Base-by-base conservation (phyloP, 1,140 invertebrate genomes). In the Danaus melanippus region DNA sequence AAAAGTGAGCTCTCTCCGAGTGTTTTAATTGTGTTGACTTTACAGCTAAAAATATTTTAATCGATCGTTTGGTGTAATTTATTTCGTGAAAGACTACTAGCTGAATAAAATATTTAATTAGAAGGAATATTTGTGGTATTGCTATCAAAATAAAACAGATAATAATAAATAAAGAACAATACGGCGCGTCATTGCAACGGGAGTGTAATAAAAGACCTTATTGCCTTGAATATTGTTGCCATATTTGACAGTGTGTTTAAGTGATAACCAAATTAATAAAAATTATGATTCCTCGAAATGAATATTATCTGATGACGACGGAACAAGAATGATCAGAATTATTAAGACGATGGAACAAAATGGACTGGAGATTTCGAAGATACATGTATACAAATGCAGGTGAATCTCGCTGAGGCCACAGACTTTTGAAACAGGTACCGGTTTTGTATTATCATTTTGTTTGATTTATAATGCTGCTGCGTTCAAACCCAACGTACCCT, bases 381-480 rank as follows among this genome's bases (percentile, higher is more conserved):
- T 69, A 67, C 64, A 63, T 64, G 55, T 64, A 66, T 67, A 71
- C 62, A 55, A 66, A 60, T 43, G 65, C 66, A 72, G 74, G 67
- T 79, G 78, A 81, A 80, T 79, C 70, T 66, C 64, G 73, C 69
- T 75, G 74, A 84, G 76, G 71, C 71, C 69, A 74, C 66, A 76
- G 72, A 62, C 74, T 81, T 82, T 84, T 86, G 64, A 78, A 84
- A 78, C 74, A 86, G 83, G 83, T 86, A 86, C 83, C 83, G 79
- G 83, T 86, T 86, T 86, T 80, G 69, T 68, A 78, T 79, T 84
- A 83, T 83, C 75, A 76, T 86, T 82, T 81, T 82, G 71, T 84
- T 84, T 84, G 78, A 84, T 83, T 86, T 83, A 78, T 80, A 74
- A 68, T 73, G 64, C 48, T 64, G 52, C 54, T 52, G 46, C 49